These are phyloP conservation scores for Symphodus melops DNA, from an alignment of 2,113 vertebrate species.

Conservation along the genomic window DNA sequence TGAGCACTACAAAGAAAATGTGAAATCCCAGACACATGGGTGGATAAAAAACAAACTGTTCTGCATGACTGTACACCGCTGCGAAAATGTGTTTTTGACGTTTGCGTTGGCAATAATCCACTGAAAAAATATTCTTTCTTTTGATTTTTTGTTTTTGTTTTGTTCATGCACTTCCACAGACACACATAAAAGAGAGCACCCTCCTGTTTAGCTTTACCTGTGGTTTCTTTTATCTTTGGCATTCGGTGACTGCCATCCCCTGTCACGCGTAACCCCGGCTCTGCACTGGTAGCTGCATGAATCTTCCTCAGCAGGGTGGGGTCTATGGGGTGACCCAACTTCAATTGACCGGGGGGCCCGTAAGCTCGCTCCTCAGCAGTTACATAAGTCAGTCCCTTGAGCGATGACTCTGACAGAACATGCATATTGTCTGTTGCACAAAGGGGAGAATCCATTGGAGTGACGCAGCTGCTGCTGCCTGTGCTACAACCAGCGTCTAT, in stretches of 20 bases:
- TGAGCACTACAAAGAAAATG: too few relatives aligned
- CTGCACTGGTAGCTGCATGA: constrained; percentile 89
- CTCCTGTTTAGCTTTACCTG: constrained; percentile 91
- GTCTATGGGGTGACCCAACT: constrained; percentile 88
- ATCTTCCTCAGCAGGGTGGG: constrained; percentile 88
- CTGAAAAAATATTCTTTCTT: background rate
- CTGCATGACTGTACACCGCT: background rate
- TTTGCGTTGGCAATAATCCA: background rate
- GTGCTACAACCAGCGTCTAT: constrained; percentile 95
- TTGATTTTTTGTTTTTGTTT: too few relatives aligned
- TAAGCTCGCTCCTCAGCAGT: constrained; percentile 88
- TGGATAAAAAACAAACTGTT: background rate
- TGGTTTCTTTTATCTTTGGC: constrained; percentile 99
- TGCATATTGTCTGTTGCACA: constrained; percentile 89
- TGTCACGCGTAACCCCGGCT: constrained; percentile 87
- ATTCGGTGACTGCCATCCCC: constrained; percentile 92
- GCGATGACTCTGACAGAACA: constrained; percentile 86
- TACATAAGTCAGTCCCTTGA: constrained; percentile 86
- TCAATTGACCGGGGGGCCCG: constrained; percentile 85
- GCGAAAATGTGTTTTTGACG: background rate
- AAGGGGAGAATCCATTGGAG: constrained; percentile 93
- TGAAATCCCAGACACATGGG: background rate
- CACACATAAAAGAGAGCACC: constrained; percentile 12
- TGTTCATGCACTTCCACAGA: background rate
- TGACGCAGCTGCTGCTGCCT: constrained; percentile 92